Evolutionary conservation across 2,113 vertebrate species (phyloP).

Genomic region (Dromiciops gliroides): DNA sequence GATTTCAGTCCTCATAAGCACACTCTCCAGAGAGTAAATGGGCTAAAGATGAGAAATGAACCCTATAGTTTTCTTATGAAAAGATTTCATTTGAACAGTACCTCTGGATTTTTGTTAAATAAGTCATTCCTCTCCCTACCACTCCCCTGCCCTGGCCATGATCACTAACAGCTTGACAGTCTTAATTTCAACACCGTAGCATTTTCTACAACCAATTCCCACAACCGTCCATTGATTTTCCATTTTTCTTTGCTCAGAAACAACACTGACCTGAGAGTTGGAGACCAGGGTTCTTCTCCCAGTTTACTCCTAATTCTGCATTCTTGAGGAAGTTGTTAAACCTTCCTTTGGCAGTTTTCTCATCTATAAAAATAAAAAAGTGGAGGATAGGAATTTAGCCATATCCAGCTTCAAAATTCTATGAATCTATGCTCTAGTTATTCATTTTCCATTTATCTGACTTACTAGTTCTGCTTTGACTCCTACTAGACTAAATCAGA

Average conservation of each 20-base stretch:
- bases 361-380: background rate
- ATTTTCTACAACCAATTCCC: too few species aligned
- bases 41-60: background rate
- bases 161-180: background rate
- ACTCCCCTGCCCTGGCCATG: too few species aligned
- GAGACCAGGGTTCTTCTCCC: background rate
- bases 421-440: background rate
- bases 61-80: background rate
- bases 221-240: background rate
- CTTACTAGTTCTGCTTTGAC: background rate
- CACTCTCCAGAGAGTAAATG: background rate
- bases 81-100: background rate
- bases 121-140: background rate
- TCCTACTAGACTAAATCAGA: background rate
- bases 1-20: slow-evolving; percentile 8
- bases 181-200: background rate
- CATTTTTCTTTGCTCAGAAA: background rate
- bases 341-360: too few species aligned
- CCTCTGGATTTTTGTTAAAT: background rate
- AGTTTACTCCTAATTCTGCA: too few species aligned
- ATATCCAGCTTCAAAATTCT: background rate
- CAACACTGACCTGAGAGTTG: background rate
- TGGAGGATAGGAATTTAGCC: background rate
- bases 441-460: background rate
- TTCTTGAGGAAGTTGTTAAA: too few species aligned